Conservation (phyloP, 1,140 invertebrate genomes). For the Formica exsecta region DNA sequence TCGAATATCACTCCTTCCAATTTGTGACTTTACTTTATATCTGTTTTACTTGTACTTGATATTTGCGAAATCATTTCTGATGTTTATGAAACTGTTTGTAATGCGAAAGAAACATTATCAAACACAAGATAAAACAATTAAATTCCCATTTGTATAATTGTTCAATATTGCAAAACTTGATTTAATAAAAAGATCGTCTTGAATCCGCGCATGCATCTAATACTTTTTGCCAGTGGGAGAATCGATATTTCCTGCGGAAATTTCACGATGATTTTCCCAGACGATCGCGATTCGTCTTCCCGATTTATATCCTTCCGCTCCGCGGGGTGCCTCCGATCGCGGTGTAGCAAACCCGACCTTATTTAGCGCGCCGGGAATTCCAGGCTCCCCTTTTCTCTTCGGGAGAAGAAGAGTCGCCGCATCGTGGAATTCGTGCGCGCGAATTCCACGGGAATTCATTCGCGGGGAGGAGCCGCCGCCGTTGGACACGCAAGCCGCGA, state of each 20-base stretch:
- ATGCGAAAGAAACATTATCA: background rate
- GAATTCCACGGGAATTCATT: conserved; percentile 67
- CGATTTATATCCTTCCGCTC: conserved; percentile 30
- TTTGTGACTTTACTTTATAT: background rate
- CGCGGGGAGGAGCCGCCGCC: conserved; percentile 33
- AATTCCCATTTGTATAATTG: background rate
- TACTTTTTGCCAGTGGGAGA: background rate
- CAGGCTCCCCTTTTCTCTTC: conserved; percentile 35
- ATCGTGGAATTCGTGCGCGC: conserved; percentile 61
- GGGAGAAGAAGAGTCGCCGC: background rate
- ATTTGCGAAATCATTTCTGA: background rate
- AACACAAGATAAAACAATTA: too few species aligned
- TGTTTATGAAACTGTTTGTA: background rate
- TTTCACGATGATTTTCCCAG: conserved; percentile 40
- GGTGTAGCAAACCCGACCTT: conserved; percentile 60
- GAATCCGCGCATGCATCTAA: background rate
- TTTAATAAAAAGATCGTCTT: background rate
- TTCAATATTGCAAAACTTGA: background rate
- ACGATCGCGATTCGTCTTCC: conserved; percentile 3
- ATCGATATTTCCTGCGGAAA: conserved; percentile 53
- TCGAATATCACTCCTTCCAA: background rate
- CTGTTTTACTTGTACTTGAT: background rate
- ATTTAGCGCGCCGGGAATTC: conserved; percentile 72
- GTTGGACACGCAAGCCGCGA: conserved; percentile 22
- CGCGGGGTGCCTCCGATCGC: conserved; percentile 51